phyloP scores from a whole-genome alignment of 2,888 invertebrate species.

The Anodontia alba region DNA sequence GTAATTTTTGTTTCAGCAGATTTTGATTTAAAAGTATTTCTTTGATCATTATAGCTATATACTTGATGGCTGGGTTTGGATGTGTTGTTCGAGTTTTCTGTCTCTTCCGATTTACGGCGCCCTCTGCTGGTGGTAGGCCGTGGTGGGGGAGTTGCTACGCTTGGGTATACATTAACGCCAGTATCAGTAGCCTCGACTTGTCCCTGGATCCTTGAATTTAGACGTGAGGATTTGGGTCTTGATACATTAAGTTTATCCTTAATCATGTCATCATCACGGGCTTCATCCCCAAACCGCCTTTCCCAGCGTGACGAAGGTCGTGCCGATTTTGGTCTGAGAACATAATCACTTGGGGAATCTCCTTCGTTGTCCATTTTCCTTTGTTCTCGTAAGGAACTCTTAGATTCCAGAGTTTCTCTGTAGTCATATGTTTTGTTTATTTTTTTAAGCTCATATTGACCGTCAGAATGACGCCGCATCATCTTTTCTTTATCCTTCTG shows the following conservation, averaged over 20 bases:
- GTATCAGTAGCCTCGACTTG: constrained; percentile 3
- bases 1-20: no score
- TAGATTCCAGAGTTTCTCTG: no score
- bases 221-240: constrained; percentile 33
- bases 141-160: not conserved
- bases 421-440: no score
- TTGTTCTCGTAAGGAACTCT: no score
- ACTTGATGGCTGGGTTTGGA: not conserved
- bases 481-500: not conserved
- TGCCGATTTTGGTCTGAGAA: constrained; percentile 47
- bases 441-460: not conserved
- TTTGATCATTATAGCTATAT: no score
- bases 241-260: not conserved
- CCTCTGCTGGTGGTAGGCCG: constrained; percentile 50
- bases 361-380: no score
- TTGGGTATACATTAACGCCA: not conserved
- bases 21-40: no score
- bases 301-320: constrained; percentile 54
- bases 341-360: no score
- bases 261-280: not conserved
- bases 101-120: not conserved
- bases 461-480: not conserved
- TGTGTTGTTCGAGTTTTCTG: not conserved
- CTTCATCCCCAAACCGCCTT: constrained; percentile 23
- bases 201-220: constrained; percentile 34